Conservation (phyloP, 2,113 vertebrate genomes). For the Epinephelus fuscoguttatus region DNA sequence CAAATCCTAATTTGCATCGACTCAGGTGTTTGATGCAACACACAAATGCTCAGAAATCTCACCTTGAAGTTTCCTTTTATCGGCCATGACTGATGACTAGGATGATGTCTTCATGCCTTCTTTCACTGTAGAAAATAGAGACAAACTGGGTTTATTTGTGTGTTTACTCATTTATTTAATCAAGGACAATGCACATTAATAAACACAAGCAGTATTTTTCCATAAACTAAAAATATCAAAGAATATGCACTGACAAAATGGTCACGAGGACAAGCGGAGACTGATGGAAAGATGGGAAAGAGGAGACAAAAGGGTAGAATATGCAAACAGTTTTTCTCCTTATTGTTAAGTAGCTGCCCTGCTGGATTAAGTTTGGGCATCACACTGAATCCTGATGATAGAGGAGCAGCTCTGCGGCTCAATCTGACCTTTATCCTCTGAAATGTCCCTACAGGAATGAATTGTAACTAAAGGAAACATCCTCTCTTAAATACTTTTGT, state of each 20-base stretch:
- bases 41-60: conserved; percentile 7
- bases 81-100: conserved; percentile 93
- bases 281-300: neutral
- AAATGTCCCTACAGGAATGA: neutral
- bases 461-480: neutral
- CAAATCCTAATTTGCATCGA: neutral
- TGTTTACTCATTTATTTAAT: neutral
- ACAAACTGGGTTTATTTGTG: neutral
- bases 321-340: neutral
- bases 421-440: neutral
- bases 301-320: neutral
- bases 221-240: neutral
- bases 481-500: neutral
- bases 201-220: neutral
- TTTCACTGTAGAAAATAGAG: conserved; percentile 73
- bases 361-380: neutral
- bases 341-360: neutral
- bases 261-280: neutral
- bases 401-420: neutral
- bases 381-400: neutral
- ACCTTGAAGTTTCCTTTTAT: conserved; percentile 98
- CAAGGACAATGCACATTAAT: neutral
- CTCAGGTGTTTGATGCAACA: neutral
- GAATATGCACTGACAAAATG: neutral
- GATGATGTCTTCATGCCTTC: conserved; percentile 93